Conservation (phyloP, 2,113 vertebrate species). For the Muntiacus reevesi region DNA sequence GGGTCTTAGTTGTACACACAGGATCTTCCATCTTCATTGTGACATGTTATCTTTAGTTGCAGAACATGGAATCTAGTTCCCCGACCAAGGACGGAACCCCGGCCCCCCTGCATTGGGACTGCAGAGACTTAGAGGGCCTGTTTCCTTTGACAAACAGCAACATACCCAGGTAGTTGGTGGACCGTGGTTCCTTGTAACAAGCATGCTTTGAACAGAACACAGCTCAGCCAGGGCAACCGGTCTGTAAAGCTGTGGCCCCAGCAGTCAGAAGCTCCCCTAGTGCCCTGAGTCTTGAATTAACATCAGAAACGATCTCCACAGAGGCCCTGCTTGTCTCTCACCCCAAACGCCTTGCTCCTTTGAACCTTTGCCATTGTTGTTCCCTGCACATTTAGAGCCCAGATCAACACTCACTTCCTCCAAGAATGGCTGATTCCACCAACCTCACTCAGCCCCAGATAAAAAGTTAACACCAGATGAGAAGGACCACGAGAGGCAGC, state of each 20-base stretch:
- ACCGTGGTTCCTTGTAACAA: neutral
- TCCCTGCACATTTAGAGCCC: neutral
- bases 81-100: neutral
- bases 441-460: neutral
- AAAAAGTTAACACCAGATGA: neutral
- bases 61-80: neutral
- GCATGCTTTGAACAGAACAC: neutral
- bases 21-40: neutral
- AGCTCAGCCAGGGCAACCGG: neutral
- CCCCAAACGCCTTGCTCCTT: neutral
- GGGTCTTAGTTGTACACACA: neutral
- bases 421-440: neutral
- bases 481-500: neutral
- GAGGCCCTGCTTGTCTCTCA: neutral
- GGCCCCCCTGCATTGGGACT: rapidly evolving
- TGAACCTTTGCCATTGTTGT: neutral
- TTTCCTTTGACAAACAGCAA: neutral
- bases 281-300: neutral
- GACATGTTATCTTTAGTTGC: neutral
- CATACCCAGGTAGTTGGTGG: neutral
- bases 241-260: neutral
- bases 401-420: neutral
- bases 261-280: neutral
- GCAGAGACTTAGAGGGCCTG: neutral
- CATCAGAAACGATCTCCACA: neutral